Evolutionary conservation across 2,888 invertebrate species (phyloP).

Genomic region (Dryobota labecula): DNA sequence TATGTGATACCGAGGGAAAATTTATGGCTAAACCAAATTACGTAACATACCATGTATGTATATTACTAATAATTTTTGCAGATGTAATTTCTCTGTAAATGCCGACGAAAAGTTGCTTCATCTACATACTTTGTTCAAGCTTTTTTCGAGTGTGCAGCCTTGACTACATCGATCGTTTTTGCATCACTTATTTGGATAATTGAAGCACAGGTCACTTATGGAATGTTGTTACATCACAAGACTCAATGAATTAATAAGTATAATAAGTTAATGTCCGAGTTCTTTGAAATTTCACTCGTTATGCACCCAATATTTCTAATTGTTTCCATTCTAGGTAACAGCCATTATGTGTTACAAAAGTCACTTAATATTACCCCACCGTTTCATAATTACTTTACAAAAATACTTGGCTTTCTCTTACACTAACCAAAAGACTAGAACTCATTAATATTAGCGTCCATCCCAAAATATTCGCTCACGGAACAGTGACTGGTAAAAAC

Average conservation of each 20-base stretch:
- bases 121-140: no score
- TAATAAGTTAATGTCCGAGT: conserved; percentile 32
- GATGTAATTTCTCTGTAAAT: no score
- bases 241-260: conserved; percentile 20
- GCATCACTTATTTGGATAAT: conserved; percentile 38
- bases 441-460: conserved; percentile 69
- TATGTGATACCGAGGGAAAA: no score
- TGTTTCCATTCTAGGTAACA: conserved; percentile 41
- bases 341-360: conserved; percentile 42
- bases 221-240: conserved; percentile 36
- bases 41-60: no score
- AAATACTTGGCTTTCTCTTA: conserved; percentile 56
- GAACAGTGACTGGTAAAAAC: conserved; percentile 94
- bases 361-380: conserved; percentile 42
- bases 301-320: conserved; percentile 48
- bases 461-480: conserved; percentile 82
- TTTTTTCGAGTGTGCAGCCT: no score
- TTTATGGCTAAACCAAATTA: no score
- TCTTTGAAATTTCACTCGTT: conserved; percentile 34
- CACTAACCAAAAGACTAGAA: conserved; percentile 77
- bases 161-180: conserved; percentile 28
- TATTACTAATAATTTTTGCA: no score
- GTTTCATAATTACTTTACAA: conserved; percentile 39
- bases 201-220: conserved; percentile 21
- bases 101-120: no score